Evolutionary conservation across 2,888 invertebrate species (phyloP), one percentile per base, ranked within the genome.

Genomic region (Drosophila planitibia): DNA sequence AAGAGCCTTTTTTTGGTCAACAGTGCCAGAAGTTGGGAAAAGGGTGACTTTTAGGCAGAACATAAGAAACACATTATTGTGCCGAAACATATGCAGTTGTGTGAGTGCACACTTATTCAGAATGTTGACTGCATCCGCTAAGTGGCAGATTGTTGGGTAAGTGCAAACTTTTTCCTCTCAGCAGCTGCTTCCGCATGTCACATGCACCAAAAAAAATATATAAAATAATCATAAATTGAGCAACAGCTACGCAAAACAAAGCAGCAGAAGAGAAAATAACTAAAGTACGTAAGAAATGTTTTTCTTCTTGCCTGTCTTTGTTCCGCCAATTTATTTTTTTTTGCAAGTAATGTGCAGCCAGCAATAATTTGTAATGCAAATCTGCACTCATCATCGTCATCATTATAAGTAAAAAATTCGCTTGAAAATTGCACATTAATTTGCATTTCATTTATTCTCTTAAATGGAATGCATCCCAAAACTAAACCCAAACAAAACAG

Each of bases 191-290:
- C n/a, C 30, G 53, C 22, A 37, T 52, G 19, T 14, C 4, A n/a
- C 22, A 25, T 35, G 35, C 22, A 1, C 22, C 28, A 30, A 39
- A 19, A 70, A 71, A 86, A 83, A 83, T 1, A 22, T 25, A 25
- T 60, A 77, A 80, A 83, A 81, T 60, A 77, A 64, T 71, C 80
- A 74, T 74, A 86, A 81, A 75, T 74, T 74, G 65, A 70, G 62
- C 57, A 70, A 32, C 22, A 63, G 39, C 28, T 32, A 49, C 51
- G 39, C 30, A 19, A 22, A 37, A 55, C 7, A 32, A 16, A 51
- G 5, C 32, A 54, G 3, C 25, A 25, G 6, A 4, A 7, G 5
- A 53, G 16, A 47, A 35, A 57, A 22, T 12, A 47, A 22, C 4
- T 25, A 16, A 47, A 22, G 2, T 44, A 44, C 12, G 12, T 12